Evolutionary conservation across 1,140 invertebrate species (phyloP), one percentile per base, ranked within the genome.

Genomic region (Plectus sambesii): DNA sequence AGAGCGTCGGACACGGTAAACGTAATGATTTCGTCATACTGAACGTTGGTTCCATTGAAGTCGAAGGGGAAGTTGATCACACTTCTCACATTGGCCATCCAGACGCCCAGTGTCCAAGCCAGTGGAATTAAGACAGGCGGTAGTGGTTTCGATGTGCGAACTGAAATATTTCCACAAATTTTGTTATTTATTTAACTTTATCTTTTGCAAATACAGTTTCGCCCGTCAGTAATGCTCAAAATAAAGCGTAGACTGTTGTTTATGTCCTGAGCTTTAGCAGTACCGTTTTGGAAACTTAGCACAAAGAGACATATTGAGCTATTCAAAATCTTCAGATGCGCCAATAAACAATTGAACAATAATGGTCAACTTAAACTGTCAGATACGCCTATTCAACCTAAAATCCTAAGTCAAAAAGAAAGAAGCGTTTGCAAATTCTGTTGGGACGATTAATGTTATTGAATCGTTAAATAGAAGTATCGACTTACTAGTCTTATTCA

Each of bases 101-200:
- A 56, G 37, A 47, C 52, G 20, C 54, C 54, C n/a, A 56, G 25
- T 9, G 56, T 26, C 22, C 41, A 56, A 9, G 44, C 38, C 12
- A 56, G 50, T 24, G 53, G 52, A 35, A 48, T 42, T 1, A 56
- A 33, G 43, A 50, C 50, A 15, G 54, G 54, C 25, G 46, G 43
- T 3, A 56, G 46, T 8, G 54, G 51, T n/a, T 42, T 30, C 12
- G 51, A 35, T 2, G 48, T 17, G 12, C 12, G 2, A 2, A 38
- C 48, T 49, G 48, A 47, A 49, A 47, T 15, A n/a, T n/a, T n/a
- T n/a, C n/a, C n/a, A n/a, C n/a, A n/a, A n/a, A n/a, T n/a, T n/a
- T n/a, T n/a, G n/a, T n/a, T n/a, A n/a, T n/a, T n/a, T n/a, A n/a
- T n/a, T n/a, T n/a, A n/a, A n/a, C n/a, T n/a, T n/a, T n/a, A n/a